Base-by-base conservation (phyloP, 2,888 invertebrate genomes). In the Tenthredo notha region DNA sequence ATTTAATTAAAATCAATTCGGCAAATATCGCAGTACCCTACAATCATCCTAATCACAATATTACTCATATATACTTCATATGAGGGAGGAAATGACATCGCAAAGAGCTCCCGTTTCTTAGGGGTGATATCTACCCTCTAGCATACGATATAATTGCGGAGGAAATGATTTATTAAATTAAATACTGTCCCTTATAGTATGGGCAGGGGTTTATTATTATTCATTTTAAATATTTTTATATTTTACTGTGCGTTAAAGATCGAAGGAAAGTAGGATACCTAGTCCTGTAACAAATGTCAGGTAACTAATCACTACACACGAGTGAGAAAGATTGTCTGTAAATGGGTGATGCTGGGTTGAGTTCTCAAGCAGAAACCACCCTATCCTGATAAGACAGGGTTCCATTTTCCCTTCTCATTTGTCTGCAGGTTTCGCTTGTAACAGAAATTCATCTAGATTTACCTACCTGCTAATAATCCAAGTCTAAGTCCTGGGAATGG, bases 401-500 rank as follows among this genome's bases (percentile, higher is more conserved):
- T n/a, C 9, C n/a, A 21, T 80, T 12, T 40, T 5, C 21, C 40
- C 12, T 4, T 12, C 80, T 77, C 77, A 77, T 77, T 77, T 77
- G 77, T 77, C 77, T 54, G 77, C 77, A 77, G 77, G 77, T 77
- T 77, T 77, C 77, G 29, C 80, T 58, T 21, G 80, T 61, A 61
- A 18, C 80, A 80, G 58, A 80, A 80, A 80, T 80, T 80, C 80
- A 25, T 80, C 80, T 61, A 61, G 80, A 80, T 80, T 80, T 80
- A 80, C 80, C 37, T 80, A 80, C 58, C 29, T 40, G 61, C 58
- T 80, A 80, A 80, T 80, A 80, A 80, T 80, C 80, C 80, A 5
- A 61, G 29, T 50, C 54, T 33, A 50, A 77, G 18, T 77, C 29
- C 54, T 33, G 29, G 54, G 12, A 21, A 6, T 10, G 43, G 25